Evolutionary conservation across 2,797 vertebrate species (phyloP).

Genomic region (Gymnoscopelus microlampas): DNA sequence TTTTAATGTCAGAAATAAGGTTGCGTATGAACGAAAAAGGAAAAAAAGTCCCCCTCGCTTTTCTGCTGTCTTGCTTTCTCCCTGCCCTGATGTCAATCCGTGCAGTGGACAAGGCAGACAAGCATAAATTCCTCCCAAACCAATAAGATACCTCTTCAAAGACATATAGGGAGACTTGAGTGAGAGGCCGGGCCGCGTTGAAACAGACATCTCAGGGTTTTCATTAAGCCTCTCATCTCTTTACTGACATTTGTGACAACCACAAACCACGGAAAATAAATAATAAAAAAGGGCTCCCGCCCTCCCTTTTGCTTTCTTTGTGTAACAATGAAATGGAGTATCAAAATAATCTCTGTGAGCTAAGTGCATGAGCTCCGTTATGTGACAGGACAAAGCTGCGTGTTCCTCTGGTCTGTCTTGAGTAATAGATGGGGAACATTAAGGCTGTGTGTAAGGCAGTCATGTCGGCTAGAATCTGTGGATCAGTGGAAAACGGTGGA

Average conservation of each 20-base stretch:
- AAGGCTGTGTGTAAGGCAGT: slow-evolving; percentile 36
- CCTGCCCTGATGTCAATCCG: slow-evolving; percentile 74
- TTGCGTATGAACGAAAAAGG: slow-evolving; percentile 67
- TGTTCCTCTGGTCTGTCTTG: slow-evolving; percentile 47
- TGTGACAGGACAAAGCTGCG: slow-evolving; percentile 50
- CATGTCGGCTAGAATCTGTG: slow-evolving; percentile 32
- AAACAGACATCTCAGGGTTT: slow-evolving; percentile 78
- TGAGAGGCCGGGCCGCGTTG: slow-evolving; percentile 60
- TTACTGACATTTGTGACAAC: slow-evolving; percentile 73
- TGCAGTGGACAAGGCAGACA: slow-evolving; percentile 76
- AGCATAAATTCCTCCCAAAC: slow-evolving; percentile 71
- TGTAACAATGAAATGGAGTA: slow-evolving; percentile 54
- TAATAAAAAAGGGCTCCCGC: slow-evolving; percentile 35
- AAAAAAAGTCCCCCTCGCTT: slow-evolving; percentile 32
- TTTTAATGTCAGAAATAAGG: slow-evolving; percentile 79
- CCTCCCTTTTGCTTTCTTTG: slow-evolving; percentile 54
- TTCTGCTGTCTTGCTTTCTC: slow-evolving; percentile 61
- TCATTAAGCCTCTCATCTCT: slow-evolving; percentile 69
- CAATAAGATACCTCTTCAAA: slow-evolving; percentile 81
- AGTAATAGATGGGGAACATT: slow-evolving; percentile 57
- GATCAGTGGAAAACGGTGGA: slow-evolving; percentile 30
- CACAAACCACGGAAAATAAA: slow-evolving; percentile 54
- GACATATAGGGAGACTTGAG: slow-evolving; percentile 59
- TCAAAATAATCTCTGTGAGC: slow-evolving; percentile 47
- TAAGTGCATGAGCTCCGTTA: slow-evolving; percentile 42